Evolutionary conservation across 2,797 vertebrate species (phyloP), one percentile per base, ranked within the genome.

Genomic region (Columba guinea): DNA sequence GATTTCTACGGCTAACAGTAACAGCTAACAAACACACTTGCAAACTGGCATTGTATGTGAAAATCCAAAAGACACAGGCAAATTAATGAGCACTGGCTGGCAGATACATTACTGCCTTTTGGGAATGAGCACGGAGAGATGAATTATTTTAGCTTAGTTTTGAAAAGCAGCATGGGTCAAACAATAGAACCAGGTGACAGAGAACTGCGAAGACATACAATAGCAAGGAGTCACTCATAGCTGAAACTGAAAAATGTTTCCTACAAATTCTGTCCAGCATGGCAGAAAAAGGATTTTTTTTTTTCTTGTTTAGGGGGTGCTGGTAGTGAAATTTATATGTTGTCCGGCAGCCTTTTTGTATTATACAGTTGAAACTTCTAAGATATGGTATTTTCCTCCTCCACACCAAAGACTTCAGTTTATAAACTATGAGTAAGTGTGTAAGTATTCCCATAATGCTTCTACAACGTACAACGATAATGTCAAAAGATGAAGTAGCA

Each of bases 141-240:
- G 28, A 87, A 93, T 74, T 95, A 93, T 82, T 93, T 90, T 35
- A 90, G 79, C 53, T 20, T 7, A 13, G 46, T 56, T 90, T 73
- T 77, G 55, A 90, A 87, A 92, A 84, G 52, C 53, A 77, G 89
- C 64, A 67, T 82, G 69, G 93, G 87, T 87, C 79, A 94, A 89
- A 94, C 89, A 94, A 92, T 28, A 46, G 93, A 87, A 41, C 23
- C 1, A 0, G 12, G 44, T 63, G 76, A 84, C 52, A 83, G 41
- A 80, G 41, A 30, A 69, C 75, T 91, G 84, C 68, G 49, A 85
- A 79, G 53, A 74, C 84, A 53, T 39, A 84, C 76, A 91, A 79
- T 30, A 53, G 84, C 55, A 85, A 74, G 28, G 60, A 89, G 65
- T 16, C 44, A 30, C 48, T 46, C 34, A 44, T 2, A 69, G 73